phyloP scores from a whole-genome alignment of 2,888 invertebrate species.

The Thymelicus lineola region DNA sequence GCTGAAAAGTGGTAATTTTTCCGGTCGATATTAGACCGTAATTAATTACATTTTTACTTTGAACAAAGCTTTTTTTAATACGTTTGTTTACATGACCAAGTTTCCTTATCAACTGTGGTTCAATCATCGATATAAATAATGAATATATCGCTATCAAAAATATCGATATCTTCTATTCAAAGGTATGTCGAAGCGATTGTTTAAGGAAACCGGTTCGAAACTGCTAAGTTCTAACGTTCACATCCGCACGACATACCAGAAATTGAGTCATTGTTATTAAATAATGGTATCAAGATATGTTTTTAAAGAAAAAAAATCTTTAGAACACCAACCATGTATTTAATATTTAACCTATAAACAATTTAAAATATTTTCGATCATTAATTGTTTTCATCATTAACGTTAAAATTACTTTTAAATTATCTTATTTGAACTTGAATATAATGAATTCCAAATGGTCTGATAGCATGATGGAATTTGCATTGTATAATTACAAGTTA shows the following conservation, averaged over 20 bases:
- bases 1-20: too few species aligned
- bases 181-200: conserved; percentile 32
- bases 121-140: background rate
- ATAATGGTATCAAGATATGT: background rate
- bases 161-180: conserved; percentile 3
- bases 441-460: conserved; percentile 8
- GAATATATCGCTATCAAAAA: background rate
- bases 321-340: too few species aligned
- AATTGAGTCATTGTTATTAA: conserved; percentile 12
- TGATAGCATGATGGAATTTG: conserved; percentile 8
- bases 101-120: too few species aligned
- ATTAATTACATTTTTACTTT: too few species aligned
- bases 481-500: conserved; percentile 9
- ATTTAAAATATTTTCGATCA: too few species aligned
- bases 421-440: background rate
- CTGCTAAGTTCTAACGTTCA: conserved; percentile 7
- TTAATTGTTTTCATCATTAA: too few species aligned
- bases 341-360: too few species aligned
- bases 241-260: conserved; percentile 21
- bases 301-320: background rate
- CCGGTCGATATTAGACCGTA: too few species aligned
- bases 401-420: background rate
- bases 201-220: conserved; percentile 19
- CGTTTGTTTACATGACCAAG: too few species aligned
- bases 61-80: too few species aligned